These are phyloP conservation scores for Gymnobelideus leadbeateri DNA, from an alignment of 2,113 vertebrate species.

Conservation along the genomic window DNA sequence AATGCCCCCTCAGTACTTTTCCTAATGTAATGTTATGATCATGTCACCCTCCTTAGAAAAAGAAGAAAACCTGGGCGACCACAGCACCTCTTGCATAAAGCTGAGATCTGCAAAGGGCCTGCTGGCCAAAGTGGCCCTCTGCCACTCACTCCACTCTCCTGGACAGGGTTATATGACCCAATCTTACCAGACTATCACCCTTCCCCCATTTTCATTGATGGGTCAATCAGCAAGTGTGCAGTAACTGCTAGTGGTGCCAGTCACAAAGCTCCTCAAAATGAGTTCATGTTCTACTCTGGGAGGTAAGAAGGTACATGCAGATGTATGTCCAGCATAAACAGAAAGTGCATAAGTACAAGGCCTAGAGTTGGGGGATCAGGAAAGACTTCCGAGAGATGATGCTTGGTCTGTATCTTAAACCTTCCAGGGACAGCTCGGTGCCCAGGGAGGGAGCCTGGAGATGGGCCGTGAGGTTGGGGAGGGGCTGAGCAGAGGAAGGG, in stretches of 20 bases:
- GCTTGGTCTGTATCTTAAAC: accelerated
- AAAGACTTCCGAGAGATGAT: neutral
- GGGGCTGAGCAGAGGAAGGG: neutral
- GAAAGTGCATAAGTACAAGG: neutral
- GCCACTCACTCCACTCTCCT: no score
- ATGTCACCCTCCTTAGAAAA: neutral
- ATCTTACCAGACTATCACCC: no score
- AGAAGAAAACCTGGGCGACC: no score
- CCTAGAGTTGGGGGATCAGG: neutral
- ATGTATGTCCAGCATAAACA: neutral
- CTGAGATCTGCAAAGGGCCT: neutral
- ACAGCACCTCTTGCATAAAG: neutral
- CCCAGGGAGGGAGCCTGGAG: neutral
- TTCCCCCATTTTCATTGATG: neutral
- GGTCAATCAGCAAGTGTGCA: neutral
- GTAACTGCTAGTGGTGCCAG: neutral
- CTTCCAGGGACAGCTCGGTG: neutral
- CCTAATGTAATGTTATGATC: neutral
- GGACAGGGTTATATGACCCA: neutral
- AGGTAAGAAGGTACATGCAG: neutral
- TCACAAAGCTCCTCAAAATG: neutral
- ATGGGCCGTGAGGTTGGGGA: neutral
- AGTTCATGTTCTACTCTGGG: neutral
- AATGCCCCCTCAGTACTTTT: neutral
- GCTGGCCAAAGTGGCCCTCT: no score